A percentile compares a stretch with the other conserved stretches of the same genome.
These are phyloP conservation scores for Esox masquinongy DNA, from an alignment of 2,797 vertebrate genomes.

Conservation along the genomic window DNA sequence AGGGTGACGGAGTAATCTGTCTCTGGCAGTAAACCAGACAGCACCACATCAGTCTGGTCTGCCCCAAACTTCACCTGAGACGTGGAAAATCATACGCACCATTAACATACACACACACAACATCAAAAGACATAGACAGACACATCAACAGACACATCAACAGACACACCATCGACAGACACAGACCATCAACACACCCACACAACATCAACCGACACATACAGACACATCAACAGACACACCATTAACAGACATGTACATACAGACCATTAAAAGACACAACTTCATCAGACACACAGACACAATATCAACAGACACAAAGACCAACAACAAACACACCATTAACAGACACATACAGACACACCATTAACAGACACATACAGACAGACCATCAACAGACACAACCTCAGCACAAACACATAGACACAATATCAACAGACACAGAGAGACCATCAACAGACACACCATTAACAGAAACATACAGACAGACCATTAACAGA, in stretches of 20 bases:
- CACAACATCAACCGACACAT: too few species aligned
- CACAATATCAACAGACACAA: background rate
- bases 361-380: too few species aligned
- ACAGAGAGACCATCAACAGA: background rate
- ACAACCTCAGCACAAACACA: background rate
- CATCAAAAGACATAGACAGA: background rate
- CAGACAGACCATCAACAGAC: too few species aligned
- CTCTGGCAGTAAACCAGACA: constrained; percentile 77
- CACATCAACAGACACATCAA: background rate
- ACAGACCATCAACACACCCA: too few species aligned
- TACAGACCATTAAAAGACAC: too few species aligned
- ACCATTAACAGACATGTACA: background rate
- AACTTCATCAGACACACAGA: background rate
- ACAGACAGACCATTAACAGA: too few species aligned
- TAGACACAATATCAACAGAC: background rate
- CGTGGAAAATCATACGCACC: background rate
- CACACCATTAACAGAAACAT: background rate
- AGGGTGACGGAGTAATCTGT: constrained; percentile 85
- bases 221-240: background rate
- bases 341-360: background rate
- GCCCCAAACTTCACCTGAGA: constrained; percentile 82
- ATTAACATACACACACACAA: background rate
- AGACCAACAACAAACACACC: background rate
- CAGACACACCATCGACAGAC: too few species aligned
- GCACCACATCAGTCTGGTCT: constrained; percentile 76